Conservation (phyloP, 1,140 invertebrate genomes). For the Bombus soroeensis region DNA sequence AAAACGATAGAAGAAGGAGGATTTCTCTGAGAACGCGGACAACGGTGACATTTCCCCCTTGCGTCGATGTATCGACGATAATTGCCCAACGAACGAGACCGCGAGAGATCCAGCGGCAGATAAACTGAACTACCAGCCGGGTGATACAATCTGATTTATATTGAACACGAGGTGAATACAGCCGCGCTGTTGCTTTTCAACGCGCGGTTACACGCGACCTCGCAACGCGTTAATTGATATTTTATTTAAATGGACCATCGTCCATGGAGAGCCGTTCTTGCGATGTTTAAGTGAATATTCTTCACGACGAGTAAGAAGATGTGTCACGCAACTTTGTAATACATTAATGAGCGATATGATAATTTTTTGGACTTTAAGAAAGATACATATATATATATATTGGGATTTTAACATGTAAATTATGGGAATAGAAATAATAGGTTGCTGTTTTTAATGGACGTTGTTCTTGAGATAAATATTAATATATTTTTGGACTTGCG, state of each 20-base stretch:
- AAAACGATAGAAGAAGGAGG: not conserved
- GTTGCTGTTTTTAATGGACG: not conserved
- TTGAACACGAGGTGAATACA: conserved; percentile 70
- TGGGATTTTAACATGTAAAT: not conserved
- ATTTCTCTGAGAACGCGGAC: conserved; percentile 39
- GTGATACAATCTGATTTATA: conserved; percentile 80
- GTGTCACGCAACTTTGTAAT: not conserved
- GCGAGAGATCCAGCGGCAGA: conserved; percentile 69
- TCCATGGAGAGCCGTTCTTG: not conserved
- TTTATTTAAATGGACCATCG: conserved; percentile 67
- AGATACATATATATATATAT: not conserved
- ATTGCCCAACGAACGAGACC: conserved; percentile 73
- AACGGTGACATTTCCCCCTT: conserved; percentile 72
- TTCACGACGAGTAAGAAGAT: not conserved
- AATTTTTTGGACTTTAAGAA: not conserved
- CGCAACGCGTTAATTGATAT: conserved; percentile 66
- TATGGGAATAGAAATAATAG: not conserved
- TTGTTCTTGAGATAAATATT: not conserved
- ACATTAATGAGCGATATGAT: not conserved
- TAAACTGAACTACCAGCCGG: conserved; percentile 66
- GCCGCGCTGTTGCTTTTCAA: conserved; percentile 44
- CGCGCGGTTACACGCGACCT: conserved; percentile 37
- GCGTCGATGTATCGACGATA: conserved; percentile 77
- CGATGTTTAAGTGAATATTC: conserved; percentile 36
- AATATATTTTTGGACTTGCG: not conserved